These are phyloP conservation scores for Meghimatium bilineatum DNA, from an alignment of 2,888 invertebrate species.

Conservation along the genomic window DNA sequence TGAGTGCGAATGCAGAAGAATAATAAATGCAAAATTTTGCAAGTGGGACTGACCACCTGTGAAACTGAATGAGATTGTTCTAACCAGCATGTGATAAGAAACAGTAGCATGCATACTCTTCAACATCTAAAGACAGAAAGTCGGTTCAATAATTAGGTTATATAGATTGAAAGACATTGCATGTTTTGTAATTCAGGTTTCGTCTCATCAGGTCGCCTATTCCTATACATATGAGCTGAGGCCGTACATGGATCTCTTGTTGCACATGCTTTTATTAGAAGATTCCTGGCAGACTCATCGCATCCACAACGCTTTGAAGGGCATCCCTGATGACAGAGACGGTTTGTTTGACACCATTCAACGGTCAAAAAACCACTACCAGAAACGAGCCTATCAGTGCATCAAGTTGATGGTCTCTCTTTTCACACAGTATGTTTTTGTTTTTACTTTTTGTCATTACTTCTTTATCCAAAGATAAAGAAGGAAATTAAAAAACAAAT, in stretches of 20 bases:
- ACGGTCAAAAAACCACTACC: conserved; percentile 94
- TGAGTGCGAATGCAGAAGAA: too few species aligned
- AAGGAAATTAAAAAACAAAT: too few species aligned
- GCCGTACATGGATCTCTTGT: conserved; percentile 91
- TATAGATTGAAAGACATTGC: not conserved
- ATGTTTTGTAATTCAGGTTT: not conserved
- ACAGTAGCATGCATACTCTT: too few species aligned
- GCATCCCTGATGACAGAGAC: conserved; percentile 88
- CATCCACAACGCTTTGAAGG: conserved; percentile 94
- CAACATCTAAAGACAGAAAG: too few species aligned
- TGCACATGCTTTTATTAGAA: conserved; percentile 91
- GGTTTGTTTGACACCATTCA: conserved; percentile 95
- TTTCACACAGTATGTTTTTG: conserved; percentile 82
- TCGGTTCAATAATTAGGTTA: too few species aligned
- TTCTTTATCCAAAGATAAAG: too few species aligned
- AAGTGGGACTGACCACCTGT: too few species aligned
- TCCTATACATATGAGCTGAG: conserved; percentile 96
- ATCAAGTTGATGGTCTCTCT: conserved; percentile 95
- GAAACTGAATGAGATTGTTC: too few species aligned
- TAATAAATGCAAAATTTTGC: too few species aligned
- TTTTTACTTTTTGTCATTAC: too few species aligned
- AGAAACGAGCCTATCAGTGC: conserved; percentile 97
- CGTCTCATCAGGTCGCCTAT: conserved; percentile 82
- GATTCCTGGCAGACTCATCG: conserved; percentile 97
- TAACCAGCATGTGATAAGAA: too few species aligned